Evolutionary conservation across 2,113 vertebrate genomes (phyloP).

Genomic region (Podilymbus podiceps): DNA sequence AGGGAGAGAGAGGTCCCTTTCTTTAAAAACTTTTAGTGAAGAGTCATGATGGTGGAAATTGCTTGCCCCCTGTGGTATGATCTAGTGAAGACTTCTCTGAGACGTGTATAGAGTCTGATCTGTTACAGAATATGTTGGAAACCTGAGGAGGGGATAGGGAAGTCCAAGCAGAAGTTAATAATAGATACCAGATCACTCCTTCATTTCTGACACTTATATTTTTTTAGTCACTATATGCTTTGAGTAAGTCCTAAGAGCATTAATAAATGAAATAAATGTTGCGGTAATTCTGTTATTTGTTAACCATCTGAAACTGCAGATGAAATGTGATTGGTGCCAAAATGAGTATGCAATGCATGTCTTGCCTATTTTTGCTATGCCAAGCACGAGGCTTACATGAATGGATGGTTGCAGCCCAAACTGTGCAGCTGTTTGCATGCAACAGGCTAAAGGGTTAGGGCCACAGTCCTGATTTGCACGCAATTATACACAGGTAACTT

Average conservation of each 20-base stretch:
- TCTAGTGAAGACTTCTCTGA: background rate
- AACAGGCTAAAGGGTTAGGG: background rate
- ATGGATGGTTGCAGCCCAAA: background rate
- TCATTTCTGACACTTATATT: background rate
- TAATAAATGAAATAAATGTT: background rate
- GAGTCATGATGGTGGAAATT: background rate
- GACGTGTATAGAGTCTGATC: background rate
- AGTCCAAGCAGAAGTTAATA: background rate
- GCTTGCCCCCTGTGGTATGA: background rate
- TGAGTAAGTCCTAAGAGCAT: background rate
- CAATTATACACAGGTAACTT: background rate
- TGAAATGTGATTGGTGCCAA: background rate
- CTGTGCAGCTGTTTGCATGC: background rate
- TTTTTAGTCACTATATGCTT: background rate
- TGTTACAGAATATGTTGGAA: background rate
- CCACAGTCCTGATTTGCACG: background rate
- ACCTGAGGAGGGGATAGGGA: background rate
- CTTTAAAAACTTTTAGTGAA: background rate
- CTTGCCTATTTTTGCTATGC: background rate
- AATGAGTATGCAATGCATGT: background rate
- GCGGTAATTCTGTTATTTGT: background rate
- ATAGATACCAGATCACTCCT: background rate
- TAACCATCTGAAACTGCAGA: background rate
- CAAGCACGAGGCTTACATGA: background rate
- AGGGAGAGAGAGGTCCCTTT: background rate